Evolutionary conservation across 2,888 invertebrate genomes (phyloP), one percentile per base, ranked within the genome.

Genomic region (Drosophila nr. fundita): DNA sequence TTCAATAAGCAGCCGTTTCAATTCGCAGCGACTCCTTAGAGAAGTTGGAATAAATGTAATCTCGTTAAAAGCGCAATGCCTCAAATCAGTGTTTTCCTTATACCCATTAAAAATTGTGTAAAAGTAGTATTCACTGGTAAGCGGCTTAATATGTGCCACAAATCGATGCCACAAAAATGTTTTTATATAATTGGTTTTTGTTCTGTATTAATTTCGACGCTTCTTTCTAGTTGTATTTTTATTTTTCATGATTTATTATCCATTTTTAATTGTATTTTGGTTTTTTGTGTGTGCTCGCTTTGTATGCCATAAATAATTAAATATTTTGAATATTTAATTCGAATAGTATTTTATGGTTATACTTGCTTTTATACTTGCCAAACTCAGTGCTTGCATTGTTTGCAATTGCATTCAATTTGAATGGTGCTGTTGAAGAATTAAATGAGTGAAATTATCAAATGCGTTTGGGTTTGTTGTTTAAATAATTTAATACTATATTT

Each of bases 401-500:
- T 84, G 86, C 82, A 52, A 74, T 81, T 81, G 74, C 73, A 85
- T 83, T 85, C 66, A 78, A 75, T 73, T 75, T 76, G 71, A 73
- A 77, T 73, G 53, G 74, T 58, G 71, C 57, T 53, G 49, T 57
- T 66, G 27, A 38, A 38, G 38, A 66, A 54, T 64, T 50, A 70
- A 58, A 63, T 59, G 38, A 49, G 58, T 52, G 55, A 83, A 62
- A 60, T 58, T 68, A 77, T 70, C 29, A 87, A 76, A 68, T 66
- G 54, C 57, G 45, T 50, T 65, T 66, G 42, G 70, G n/a, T 38
- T 59, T 79, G 55, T 67, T 74, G 68, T 90, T 74, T 82, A 89
- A 87, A 87, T 88, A 87, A 90, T 90, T 90, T 79, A 84, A 82
- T 84, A 69, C 87, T 87, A 89, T 82, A 87, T 80, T 69, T 81